phyloP scores from a whole-genome alignment of 2,113 vertebrate species.

The Varanus salvator region DNA sequence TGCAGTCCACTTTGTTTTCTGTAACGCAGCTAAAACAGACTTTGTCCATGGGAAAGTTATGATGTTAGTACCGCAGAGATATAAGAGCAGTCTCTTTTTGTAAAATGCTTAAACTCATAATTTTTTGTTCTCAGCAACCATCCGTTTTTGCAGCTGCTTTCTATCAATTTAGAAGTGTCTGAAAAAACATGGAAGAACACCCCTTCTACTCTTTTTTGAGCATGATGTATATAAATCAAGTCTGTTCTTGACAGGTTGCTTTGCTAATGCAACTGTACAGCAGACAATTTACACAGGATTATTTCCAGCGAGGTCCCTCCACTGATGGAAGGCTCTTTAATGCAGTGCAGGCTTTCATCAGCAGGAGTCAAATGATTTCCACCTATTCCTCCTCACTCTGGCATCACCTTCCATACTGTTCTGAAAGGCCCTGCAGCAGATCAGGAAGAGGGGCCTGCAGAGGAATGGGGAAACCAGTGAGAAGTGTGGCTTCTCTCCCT shows the following conservation, averaged over 20 bases:
- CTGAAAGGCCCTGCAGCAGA: background rate
- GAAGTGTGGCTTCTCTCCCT: background rate
- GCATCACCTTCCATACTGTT: background rate
- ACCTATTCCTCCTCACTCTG: background rate
- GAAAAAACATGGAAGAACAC: slow-evolving; percentile 46
- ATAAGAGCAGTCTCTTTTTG: background rate
- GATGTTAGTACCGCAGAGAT: background rate
- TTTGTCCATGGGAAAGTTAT: background rate
- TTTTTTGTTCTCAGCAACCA: background rate
- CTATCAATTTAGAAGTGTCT: slow-evolving; percentile 2
- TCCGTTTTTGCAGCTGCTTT: background rate
- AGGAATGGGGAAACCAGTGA: background rate
- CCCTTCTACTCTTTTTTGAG: slow-evolving; percentile 48
- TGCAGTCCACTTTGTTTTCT: background rate
- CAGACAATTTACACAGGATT: rapidly evolving
- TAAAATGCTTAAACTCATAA: background rate
- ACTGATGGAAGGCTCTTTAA: background rate
- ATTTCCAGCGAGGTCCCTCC: background rate
- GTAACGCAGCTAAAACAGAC: background rate
- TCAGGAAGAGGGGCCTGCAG: too few species aligned
- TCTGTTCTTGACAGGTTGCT: slow-evolving; percentile 66
- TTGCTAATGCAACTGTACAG: slow-evolving; percentile 63
- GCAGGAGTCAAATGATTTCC: background rate
- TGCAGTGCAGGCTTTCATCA: background rate
- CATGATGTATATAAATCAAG: slow-evolving; percentile 48